A percentile compares a stretch with the other conserved stretches of the same genome.
These are phyloP conservation scores for Corapipo altera DNA, from an alignment of 2,113 vertebrate species.

Conservation along the genomic window DNA sequence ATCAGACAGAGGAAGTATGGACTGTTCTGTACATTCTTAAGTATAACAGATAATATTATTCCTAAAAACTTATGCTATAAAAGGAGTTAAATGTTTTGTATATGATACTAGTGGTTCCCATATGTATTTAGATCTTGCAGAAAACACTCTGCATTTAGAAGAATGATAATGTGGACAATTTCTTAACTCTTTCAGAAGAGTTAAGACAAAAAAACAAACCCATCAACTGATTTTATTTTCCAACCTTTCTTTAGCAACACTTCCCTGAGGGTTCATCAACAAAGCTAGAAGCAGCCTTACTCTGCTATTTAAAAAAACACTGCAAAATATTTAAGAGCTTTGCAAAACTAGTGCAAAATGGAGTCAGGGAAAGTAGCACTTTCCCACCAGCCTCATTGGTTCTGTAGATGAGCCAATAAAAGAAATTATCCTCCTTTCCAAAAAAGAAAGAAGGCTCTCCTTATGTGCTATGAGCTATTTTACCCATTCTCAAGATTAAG, in stretches of 20 bases:
- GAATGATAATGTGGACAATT: neutral
- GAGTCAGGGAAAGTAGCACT: neutral
- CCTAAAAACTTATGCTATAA: neutral
- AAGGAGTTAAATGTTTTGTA: neutral
- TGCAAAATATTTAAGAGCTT: neutral
- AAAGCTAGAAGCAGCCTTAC: neutral
- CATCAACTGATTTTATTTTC: neutral
- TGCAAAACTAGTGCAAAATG: neutral
- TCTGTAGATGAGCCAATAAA: neutral
- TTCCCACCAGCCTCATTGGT: neutral
- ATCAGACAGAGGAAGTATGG: neutral
- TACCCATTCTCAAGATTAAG: neutral
- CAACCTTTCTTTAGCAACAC: neutral
- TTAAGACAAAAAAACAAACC: neutral
- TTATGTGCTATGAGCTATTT: neutral
- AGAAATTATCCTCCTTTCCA: neutral
- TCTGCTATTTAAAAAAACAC: neutral
- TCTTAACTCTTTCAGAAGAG: neutral
- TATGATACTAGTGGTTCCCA: neutral
- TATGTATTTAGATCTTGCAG: neutral
- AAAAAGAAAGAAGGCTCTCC: neutral
- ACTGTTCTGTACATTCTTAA: neutral
- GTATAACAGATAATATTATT: neutral
- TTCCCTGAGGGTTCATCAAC: neutral
- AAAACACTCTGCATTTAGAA: neutral